Evolutionary conservation across 2,888 invertebrate species (phyloP).

Genomic region (Lysandra bellargus): DNA sequence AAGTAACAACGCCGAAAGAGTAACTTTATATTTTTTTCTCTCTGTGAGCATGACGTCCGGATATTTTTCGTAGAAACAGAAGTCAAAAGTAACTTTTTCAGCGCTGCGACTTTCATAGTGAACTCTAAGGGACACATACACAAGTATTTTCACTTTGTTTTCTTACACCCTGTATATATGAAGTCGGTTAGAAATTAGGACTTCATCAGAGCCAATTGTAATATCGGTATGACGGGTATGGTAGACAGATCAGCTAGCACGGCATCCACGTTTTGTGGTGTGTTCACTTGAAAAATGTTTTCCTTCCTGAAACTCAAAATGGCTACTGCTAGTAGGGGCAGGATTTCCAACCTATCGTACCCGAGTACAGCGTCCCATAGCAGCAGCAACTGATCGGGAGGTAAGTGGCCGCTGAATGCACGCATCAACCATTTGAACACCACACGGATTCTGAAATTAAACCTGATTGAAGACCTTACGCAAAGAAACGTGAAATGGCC

Average conservation of each 20-base stretch:
- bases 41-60: too few relatives aligned
- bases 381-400: conserved; percentile 93
- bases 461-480: background rate
- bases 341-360: conserved; percentile 94
- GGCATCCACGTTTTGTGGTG: conserved; percentile 90
- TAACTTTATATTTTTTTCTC: too few relatives aligned
- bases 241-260: conserved; percentile 93
- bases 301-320: conserved; percentile 93
- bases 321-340: conserved; percentile 91
- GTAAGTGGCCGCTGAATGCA: conserved; percentile 96
- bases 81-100: too few relatives aligned
- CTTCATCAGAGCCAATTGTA: conserved; percentile 88
- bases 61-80: too few relatives aligned
- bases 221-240: conserved; percentile 89
- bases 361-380: conserved; percentile 96
- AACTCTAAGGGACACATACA: too few relatives aligned
- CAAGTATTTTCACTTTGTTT: too few relatives aligned
- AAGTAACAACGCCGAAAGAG: background rate
- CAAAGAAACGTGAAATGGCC: background rate
- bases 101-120: too few relatives aligned
- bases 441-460: conserved; percentile 85
- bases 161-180: too few relatives aligned
- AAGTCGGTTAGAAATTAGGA: conserved; percentile 43
- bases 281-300: conserved; percentile 87
- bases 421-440: conserved; percentile 98